Evolutionary conservation across 2,888 invertebrate genomes (phyloP), one percentile per base, ranked within the genome.

Genomic region (Formica aserva): DNA sequence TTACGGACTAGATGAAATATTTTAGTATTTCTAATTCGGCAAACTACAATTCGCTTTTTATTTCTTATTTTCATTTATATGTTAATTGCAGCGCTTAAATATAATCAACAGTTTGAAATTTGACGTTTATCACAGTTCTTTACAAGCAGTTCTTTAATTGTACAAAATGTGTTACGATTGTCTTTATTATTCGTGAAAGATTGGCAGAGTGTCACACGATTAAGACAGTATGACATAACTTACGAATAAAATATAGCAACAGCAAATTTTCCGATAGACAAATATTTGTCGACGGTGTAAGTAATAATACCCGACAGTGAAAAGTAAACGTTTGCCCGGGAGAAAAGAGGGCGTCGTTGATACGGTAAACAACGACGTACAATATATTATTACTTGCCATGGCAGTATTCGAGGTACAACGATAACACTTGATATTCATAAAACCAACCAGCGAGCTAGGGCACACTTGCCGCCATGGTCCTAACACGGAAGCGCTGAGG

Each of bases 301-400:
- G 89, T 86, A 88, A 90, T 90, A 90, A 90, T 85, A 90, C 83
- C 66, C 82, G 82, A 52, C 62, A 85, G 83, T 75, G 88, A 82
- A 89, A 86, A 81, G 90, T 88, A 87, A 90, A 90, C 87, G 86
- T 89, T 90, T 89, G 80, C 86, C 32, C 71, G 52, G 69, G 71
- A 85, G 86, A 78, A 85, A 85, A 90, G 85, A 86, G 86, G 74
- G 38, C 75, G 35, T 55, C 67, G 76, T 85, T 82, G 90, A 85
- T 90, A 90, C 65, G 72, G 86, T 83, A 87, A 88, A 90, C 85
- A 85, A 71, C 82, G 75, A 85, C 52, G 77, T 77, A 78, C 71
- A 72, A 74, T 38, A 74, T 67, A 74, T 84, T 66, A 76, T 32
- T 62, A 71, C 63, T 66, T 66, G 57, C 69, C 57, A 38, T 8